phyloP scores from a whole-genome alignment of 2,888 invertebrate genomes.

The Apodemia hepburni region DNA sequence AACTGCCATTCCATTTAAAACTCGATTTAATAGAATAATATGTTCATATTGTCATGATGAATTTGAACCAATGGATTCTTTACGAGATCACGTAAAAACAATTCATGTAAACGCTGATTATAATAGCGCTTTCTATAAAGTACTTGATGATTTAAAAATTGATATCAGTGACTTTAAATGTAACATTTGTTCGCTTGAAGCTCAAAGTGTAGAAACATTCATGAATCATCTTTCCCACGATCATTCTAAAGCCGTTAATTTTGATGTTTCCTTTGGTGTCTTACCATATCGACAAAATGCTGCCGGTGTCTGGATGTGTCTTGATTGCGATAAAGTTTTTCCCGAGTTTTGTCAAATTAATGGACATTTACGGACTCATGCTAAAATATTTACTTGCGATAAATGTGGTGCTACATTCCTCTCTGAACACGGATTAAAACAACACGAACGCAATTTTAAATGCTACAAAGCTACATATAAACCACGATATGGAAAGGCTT shows the following conservation, averaged over 20 bases:
- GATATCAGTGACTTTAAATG: conserved; percentile 67
- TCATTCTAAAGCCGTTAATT: conserved; percentile 58
- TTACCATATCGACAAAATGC: conserved; percentile 62
- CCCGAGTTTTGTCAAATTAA: conserved; percentile 67
- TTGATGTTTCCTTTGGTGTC: conserved; percentile 64
- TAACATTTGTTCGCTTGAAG: conserved; percentile 51
- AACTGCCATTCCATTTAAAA: conserved; percentile 69
- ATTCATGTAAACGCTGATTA: conserved; percentile 59
- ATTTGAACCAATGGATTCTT: conserved; percentile 60
- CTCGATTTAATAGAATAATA: conserved; percentile 67
- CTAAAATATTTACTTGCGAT: conserved; percentile 67
- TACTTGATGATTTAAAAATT: conserved; percentile 63
- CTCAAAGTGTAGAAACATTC: conserved; percentile 53
- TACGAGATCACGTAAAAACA: conserved; percentile 59
- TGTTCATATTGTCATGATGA: conserved; percentile 72
- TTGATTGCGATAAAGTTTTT: conserved; percentile 65
- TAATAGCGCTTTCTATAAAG: conserved; percentile 71
- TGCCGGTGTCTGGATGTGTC: conserved; percentile 61
- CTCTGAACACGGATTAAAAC: conserved; percentile 60
- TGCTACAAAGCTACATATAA: conserved; percentile 67
- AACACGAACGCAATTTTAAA: conserved; percentile 66
- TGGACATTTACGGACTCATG: conserved; percentile 61
- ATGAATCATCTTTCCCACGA: conserved; percentile 61
- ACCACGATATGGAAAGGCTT: conserved; percentile 62
- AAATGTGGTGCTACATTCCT: conserved; percentile 68